Evolutionary conservation across 1,140 invertebrate species (phyloP).

Genomic region (Pachyrhynchus sulphureomaculatus): DNA sequence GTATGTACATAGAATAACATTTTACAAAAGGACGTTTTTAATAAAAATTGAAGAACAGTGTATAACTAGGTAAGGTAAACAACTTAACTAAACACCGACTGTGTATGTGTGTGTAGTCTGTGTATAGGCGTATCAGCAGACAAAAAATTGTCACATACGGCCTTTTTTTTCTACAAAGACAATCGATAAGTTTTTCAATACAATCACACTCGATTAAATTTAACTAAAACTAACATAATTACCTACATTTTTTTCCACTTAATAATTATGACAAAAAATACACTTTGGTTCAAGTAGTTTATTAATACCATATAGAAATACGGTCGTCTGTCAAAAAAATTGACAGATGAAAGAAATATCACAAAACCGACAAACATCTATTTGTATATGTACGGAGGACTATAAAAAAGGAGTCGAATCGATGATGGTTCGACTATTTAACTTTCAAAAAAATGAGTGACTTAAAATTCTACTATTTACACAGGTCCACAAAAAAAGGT

Average conservation of each 20-base stretch:
- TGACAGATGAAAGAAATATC: conserved; percentile 39
- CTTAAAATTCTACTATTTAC: no score
- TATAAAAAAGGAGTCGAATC: conserved; percentile 10
- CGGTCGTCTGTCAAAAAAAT: conserved; percentile 33
- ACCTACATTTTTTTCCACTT: conserved; percentile 12
- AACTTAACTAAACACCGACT: background rate
- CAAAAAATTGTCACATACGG: background rate
- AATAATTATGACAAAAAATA: conserved; percentile 37
- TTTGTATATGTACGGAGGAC: background rate
- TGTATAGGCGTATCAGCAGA: no score
- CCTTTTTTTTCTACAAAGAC: background rate
- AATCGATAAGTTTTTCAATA: background rate
- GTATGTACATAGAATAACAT: conserved; percentile 10
- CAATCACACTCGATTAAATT: conserved; percentile 7
- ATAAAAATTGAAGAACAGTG: background rate
- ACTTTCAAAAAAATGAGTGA: no score
- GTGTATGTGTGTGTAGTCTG: no score
- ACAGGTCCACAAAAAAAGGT: no score
- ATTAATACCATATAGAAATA: conserved; percentile 47
- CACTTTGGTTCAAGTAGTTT: conserved; percentile 45
- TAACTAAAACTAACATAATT: background rate
- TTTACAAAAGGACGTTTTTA: conserved; percentile 18
- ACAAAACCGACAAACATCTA: conserved; percentile 31
- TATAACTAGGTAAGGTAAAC: background rate
- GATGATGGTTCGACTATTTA: no score